phyloP scores from a whole-genome alignment of 2,113 vertebrate genomes.

The Clupea harengus region DNA sequence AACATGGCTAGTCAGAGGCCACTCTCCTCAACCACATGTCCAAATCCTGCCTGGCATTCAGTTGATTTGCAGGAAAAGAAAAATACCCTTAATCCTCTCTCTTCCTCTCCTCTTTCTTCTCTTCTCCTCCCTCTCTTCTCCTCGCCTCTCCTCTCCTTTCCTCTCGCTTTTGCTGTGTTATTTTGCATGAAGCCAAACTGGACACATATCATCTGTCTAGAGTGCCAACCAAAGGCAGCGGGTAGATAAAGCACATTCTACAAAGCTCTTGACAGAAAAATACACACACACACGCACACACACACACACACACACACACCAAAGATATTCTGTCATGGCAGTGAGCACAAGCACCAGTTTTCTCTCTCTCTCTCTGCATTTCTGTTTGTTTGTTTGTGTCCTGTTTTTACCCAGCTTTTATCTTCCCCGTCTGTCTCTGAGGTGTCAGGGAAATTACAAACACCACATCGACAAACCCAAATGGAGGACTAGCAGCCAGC shows the following conservation, averaged over 20 bases:
- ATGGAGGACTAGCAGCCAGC: neutral
- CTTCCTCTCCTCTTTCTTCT: neutral
- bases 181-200: conserved; percentile 59
- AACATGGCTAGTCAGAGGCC: neutral
- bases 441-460: conserved; percentile 55
- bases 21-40: neutral
- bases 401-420: conserved; percentile 64
- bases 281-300: conserved; percentile 8
- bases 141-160: neutral
- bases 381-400: conserved; percentile 61
- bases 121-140: neutral
- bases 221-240: conserved; percentile 57
- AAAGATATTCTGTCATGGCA: conserved; percentile 66
- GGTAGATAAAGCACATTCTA: conserved; percentile 68
- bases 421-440: conserved; percentile 52
- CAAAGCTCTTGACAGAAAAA: conserved; percentile 67
- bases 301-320: conserved; percentile 38
- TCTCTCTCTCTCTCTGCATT: conserved; percentile 50
- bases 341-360: conserved; percentile 57
- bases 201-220: conserved; percentile 66
- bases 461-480: conserved; percentile 40
- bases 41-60: conserved; percentile 1
- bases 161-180: conserved; percentile 45
- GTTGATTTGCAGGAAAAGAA: neutral
- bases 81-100: neutral